These are phyloP conservation scores for Lepidurus couesii DNA, from an alignment of 1,140 invertebrate genomes.

Conservation along the genomic window DNA sequence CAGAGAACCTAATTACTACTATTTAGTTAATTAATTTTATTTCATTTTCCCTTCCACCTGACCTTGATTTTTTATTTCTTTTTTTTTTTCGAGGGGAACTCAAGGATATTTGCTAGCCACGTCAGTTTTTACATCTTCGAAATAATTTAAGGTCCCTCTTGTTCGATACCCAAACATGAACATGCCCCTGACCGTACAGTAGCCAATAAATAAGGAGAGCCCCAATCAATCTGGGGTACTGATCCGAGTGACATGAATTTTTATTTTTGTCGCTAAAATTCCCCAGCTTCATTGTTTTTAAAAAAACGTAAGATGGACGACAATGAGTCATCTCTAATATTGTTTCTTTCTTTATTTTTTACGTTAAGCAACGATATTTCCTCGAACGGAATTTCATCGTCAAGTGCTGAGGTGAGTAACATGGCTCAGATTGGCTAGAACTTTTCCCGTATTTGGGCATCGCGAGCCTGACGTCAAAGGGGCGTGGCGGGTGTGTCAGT, in stretches of 20 bases:
- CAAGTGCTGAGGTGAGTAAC: not conserved
- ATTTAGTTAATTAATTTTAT: conserved; percentile 14
- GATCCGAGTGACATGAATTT: conserved; percentile 7
- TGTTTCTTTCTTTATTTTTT: not conserved
- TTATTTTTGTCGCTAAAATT: not conserved
- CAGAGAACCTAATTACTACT: conserved; percentile 4
- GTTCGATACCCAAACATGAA: not conserved
- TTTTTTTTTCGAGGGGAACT: not conserved
- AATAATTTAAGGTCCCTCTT: conserved; percentile 1
- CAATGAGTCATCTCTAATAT: not conserved
- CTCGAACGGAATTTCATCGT: not conserved
- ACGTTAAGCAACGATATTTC: not conserved
- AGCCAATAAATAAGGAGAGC: conserved; percentile 22
- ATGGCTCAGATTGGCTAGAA: not conserved
- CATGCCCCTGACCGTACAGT: conserved; percentile 16
- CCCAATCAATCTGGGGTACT: conserved; percentile 17
- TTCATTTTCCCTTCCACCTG: not conserved
- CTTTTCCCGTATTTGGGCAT: conserved; percentile 4
- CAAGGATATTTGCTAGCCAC: conserved; percentile 18
- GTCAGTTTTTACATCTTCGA: conserved; percentile 11
- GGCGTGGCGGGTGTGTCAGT: conserved; percentile 20
- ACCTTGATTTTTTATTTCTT: not conserved
- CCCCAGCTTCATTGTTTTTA: not conserved
- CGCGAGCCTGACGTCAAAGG: conserved; percentile 10
- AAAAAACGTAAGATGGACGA: not conserved